Evolutionary conservation across 2,113 vertebrate species (phyloP).

Genomic region (Pygoscelis adeliae): DNA sequence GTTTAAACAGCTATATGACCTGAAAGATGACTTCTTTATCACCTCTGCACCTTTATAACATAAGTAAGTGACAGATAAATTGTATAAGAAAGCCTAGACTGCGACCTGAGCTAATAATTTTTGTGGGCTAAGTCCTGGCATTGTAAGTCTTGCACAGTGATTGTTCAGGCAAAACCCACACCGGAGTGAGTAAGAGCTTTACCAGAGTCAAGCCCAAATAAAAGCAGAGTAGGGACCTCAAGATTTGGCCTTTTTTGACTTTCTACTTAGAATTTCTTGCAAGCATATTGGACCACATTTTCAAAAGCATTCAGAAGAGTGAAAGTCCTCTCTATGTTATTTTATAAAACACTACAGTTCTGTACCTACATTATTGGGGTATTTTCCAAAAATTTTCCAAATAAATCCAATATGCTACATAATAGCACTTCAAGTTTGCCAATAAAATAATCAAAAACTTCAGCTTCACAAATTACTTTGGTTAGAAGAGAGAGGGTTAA

Average conservation of each 20-base stretch:
- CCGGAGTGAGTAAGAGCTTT: not conserved
- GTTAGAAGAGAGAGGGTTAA: not conserved
- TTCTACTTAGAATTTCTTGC: not conserved
- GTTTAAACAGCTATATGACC: slow-evolving; percentile 40
- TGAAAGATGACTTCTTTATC: slow-evolving; percentile 55
- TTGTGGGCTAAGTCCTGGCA: not conserved
- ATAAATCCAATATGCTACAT: not conserved
- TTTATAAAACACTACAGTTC: not conserved
- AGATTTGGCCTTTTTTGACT: not conserved
- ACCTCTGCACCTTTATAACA: slow-evolving; percentile 52
- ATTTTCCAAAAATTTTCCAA: not conserved
- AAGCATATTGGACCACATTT: not conserved
- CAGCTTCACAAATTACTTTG: not conserved
- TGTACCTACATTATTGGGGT: not conserved
- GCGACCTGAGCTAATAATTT: slow-evolving; percentile 29
- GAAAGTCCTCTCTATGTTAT: not conserved
- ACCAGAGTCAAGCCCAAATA: not conserved
- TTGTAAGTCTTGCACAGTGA: slow-evolving; percentile 17
- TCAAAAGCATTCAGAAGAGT: not conserved
- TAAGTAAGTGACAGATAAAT: slow-evolving; percentile 61
- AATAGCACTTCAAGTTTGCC: not conserved
- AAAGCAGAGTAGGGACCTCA: not conserved
- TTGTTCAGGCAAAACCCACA: slow-evolving; percentile 8
- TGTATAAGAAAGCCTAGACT: slow-evolving; percentile 51
- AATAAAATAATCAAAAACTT: not conserved